Percentiles rank a stretch among this genome's conserved stretches.
phyloP scores from a whole-genome alignment of 2,797 vertebrate species.

The Pygocentrus nattereri region DNA sequence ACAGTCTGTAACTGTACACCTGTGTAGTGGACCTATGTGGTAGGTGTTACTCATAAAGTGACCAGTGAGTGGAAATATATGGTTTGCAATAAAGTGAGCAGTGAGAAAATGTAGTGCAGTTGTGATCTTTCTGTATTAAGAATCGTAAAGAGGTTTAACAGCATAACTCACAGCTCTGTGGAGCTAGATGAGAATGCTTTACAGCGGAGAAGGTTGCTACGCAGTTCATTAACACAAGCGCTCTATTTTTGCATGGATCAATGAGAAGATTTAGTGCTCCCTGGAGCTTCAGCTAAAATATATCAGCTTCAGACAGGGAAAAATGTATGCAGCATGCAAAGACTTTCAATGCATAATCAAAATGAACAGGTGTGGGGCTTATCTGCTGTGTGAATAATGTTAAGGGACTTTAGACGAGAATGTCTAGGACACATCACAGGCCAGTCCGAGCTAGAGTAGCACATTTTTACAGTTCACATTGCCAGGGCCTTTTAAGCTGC shows the following conservation, averaged over 20 bases:
- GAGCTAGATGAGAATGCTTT: neutral
- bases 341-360: neutral
- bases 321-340: conserved; percentile 27
- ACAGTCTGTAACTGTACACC: too few relatives aligned
- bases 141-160: too few relatives aligned
- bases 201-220: neutral
- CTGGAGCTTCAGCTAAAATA: neutral
- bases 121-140: too few relatives aligned
- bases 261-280: conserved; percentile 27
- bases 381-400: conserved; percentile 15
- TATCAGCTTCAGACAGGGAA: conserved; percentile 6
- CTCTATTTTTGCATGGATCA: conserved; percentile 20
- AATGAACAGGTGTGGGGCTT: conserved; percentile 1
- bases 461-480: conserved; percentile 33
- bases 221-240: conserved; percentile 20
- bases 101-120: too few relatives aligned
- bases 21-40: too few relatives aligned
- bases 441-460: conserved; percentile 12
- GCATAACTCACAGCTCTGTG: neutral
- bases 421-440: conserved; percentile 44
- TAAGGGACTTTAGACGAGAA: neutral
- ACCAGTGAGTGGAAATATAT: too few relatives aligned
- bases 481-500: conserved; percentile 34
- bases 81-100: too few relatives aligned
- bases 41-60: too few relatives aligned